Conservation (phyloP, 2,888 invertebrate species). For the Habroteleia sp. region DNA sequence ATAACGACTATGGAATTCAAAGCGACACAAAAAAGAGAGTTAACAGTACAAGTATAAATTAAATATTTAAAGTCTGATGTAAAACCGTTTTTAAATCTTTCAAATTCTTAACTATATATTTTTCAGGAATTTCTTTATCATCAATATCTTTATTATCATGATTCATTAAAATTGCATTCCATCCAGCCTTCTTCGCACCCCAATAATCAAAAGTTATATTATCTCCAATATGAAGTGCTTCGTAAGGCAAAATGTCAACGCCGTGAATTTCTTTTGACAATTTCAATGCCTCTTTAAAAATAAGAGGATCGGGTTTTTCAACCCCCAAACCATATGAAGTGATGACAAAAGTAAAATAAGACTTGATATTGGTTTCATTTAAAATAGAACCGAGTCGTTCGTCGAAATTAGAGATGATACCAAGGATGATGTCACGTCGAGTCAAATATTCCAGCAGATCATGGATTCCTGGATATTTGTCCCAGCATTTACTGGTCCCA, state of each 20-base stretch:
- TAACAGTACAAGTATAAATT: no score
- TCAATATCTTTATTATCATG: constrained; percentile 63
- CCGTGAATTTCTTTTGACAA: constrained; percentile 79
- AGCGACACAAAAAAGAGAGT: no score
- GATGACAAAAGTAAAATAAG: constrained; percentile 90
- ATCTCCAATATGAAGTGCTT: constrained; percentile 93
- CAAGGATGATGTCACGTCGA: constrained; percentile 82
- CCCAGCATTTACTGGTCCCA: constrained; percentile 88
- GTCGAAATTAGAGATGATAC: constrained; percentile 95
- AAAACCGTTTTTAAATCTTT: constrained; percentile 66
- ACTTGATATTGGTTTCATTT: constrained; percentile 84
- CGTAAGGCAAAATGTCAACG: constrained; percentile 80
- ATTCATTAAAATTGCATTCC: constrained; percentile 85
- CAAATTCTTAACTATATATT: constrained; percentile 68
- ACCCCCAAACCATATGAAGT: constrained; percentile 88
- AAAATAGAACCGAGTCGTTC: constrained; percentile 88
- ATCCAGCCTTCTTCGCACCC: constrained; percentile 88
- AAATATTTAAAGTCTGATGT: background rate
- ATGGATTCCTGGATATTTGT: constrained; percentile 85
- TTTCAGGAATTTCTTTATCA: constrained; percentile 53
- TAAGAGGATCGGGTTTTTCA: constrained; percentile 88
- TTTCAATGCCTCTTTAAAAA: constrained; percentile 84
- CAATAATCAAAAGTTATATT: constrained; percentile 88
- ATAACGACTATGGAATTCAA: no score
- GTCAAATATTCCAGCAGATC: constrained; percentile 85